Conservation (phyloP, 1,140 invertebrate genomes). For the Tetramorium simillimum region DNA sequence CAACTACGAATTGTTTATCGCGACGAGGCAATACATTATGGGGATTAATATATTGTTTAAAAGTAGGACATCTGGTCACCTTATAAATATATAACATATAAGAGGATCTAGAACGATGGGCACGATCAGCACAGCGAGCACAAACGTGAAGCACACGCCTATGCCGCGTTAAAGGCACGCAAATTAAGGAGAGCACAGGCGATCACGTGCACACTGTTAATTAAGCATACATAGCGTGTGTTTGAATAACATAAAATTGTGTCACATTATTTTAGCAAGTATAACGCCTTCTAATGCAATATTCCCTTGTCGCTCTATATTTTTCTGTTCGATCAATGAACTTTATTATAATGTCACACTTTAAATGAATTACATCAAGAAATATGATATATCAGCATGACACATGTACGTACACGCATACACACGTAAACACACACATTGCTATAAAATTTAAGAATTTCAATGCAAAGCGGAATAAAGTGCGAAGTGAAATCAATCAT, state of each 20-base stretch:
- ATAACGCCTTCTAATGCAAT: background rate
- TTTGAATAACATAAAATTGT: slow-evolving; percentile 7
- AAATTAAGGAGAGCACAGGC: slow-evolving; percentile 44
- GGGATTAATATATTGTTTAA: slow-evolving; percentile 37
- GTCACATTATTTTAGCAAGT: slow-evolving; percentile 6
- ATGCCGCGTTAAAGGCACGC: slow-evolving; percentile 18
- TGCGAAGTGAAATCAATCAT: slow-evolving; percentile 16
- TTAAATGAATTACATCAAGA: background rate
- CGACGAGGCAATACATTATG: background rate
- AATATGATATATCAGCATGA: background rate
- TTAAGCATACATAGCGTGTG: slow-evolving; percentile 35
- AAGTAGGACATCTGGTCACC: slow-evolving; percentile 38
- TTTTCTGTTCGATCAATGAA: background rate
- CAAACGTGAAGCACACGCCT: slow-evolving; percentile 25
- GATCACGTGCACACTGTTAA: slow-evolving; percentile 23
- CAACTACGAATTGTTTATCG: background rate
- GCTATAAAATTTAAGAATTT: background rate
- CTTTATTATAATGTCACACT: background rate
- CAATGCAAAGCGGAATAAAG: background rate
- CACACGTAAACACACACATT: too few relatives aligned
- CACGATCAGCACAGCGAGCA: slow-evolving; percentile 34
- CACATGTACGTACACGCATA: too few relatives aligned
- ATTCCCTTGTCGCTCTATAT: slow-evolving; percentile 8
- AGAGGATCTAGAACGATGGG: slow-evolving; percentile 31
- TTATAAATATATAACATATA: slow-evolving; percentile 36